phyloP scores from a whole-genome alignment of 2,113 vertebrate species.

The Crotalus helleri region DNA sequence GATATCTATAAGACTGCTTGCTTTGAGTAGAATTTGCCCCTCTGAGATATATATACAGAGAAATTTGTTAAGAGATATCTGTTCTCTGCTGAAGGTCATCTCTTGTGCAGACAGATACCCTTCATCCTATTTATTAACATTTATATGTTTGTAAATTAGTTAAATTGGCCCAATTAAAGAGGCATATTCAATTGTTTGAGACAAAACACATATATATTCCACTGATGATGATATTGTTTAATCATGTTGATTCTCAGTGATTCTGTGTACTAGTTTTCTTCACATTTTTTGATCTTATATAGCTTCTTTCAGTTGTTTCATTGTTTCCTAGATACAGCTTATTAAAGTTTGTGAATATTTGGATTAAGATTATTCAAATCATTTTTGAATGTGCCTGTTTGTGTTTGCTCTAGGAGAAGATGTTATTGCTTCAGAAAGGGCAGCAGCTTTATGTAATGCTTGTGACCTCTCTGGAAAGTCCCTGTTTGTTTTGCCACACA shows the following conservation, averaged over 20 bases:
- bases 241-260: neutral
- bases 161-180: neutral
- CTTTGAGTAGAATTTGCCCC: neutral
- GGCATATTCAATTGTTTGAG: neutral
- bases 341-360: neutral
- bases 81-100: neutral
- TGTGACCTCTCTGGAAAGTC: constrained; percentile 98
- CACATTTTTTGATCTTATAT: neutral
- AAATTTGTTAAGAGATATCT: neutral
- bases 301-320: neutral
- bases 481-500: constrained; percentile 94
- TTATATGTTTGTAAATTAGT: neutral
- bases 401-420: constrained; percentile 83
- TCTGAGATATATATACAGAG: neutral
- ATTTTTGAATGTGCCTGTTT: neutral
- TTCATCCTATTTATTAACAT: neutral
- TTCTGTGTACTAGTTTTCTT: neutral
- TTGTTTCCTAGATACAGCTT: neutral
- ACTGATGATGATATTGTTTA: neutral
- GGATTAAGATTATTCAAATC: neutral
- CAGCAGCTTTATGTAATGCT: constrained; percentile 85
- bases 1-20: neutral
- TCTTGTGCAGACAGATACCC: neutral
- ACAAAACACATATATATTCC: neutral
- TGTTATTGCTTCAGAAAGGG: constrained; percentile 91